These are phyloP conservation scores for Adelges cooleyi DNA, from an alignment of 1,140 invertebrate species.

Conservation along the genomic window DNA sequence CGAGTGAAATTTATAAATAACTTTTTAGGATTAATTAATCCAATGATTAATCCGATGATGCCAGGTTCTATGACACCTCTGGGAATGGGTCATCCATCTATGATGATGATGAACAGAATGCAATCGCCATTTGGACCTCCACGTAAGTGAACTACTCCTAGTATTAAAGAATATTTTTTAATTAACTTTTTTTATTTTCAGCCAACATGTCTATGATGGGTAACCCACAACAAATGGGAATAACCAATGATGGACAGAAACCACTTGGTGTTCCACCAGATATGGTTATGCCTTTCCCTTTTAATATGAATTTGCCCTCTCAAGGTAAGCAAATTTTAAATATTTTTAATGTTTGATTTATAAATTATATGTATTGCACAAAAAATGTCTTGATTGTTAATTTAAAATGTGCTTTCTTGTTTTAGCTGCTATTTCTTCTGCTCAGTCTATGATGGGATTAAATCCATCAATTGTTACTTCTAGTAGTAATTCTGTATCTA, in stretches of 20 bases:
- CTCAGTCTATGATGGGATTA: background rate
- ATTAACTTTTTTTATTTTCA: constrained; percentile 1
- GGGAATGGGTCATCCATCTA: constrained; percentile 51
- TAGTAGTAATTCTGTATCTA: background rate
- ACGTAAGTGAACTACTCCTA: no score
- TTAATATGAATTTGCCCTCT: constrained; percentile 24
- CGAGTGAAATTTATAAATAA: no score
- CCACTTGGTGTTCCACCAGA: constrained; percentile 40
- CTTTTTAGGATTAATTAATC: constrained; percentile 39
- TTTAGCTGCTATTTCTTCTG: constrained; percentile 13
- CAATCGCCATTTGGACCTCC: constrained; percentile 36
- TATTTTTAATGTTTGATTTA: no score
- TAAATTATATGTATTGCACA: no score
- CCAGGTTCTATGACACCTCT: constrained; percentile 47
- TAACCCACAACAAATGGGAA: constrained; percentile 30
- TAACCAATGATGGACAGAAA: constrained; percentile 32
- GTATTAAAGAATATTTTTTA: no score
- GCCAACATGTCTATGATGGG: constrained; percentile 31
- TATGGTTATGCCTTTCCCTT: constrained; percentile 39
- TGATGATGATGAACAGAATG: constrained; percentile 43
- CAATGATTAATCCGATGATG: constrained; percentile 47
- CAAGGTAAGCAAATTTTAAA: constrained; percentile 12
- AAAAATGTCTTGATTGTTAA: background rate
- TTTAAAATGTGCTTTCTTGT: background rate
- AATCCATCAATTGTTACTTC: constrained; percentile 2